A percentile compares a stretch with the other conserved stretches of the same genome.
Conservation (phyloP, 1,140 invertebrate species). For the Amyelois transitella region DNA sequence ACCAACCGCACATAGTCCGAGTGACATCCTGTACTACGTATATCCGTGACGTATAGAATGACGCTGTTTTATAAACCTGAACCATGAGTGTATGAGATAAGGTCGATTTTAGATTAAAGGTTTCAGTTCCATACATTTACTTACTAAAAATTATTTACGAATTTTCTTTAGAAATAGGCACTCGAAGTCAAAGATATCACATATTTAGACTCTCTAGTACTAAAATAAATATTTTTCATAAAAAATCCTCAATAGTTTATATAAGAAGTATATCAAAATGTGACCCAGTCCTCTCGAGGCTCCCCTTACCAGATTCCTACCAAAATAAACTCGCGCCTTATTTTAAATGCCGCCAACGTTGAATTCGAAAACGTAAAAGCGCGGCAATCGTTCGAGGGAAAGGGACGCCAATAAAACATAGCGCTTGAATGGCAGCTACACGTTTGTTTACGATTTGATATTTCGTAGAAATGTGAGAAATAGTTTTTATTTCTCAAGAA, state of each 20-base stretch:
- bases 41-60: constrained; percentile 62
- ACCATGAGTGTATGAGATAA: constrained; percentile 9
- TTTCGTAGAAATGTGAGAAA: constrained; percentile 59
- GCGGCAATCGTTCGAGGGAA: constrained; percentile 65
- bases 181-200: constrained; percentile 23
- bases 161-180: constrained; percentile 33
- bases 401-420: constrained; percentile 72
- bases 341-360: constrained; percentile 71
- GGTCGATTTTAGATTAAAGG: constrained; percentile 15
- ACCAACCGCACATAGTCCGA: constrained; percentile 40
- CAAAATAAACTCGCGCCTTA: constrained; percentile 64
- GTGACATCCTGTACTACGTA: constrained; percentile 60
- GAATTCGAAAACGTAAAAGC: constrained; percentile 64
- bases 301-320: constrained; percentile 54
- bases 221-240: constrained; percentile 34
- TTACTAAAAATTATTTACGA: constrained; percentile 46
- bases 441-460: constrained; percentile 72
- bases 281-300: constrained; percentile 53
- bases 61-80: constrained; percentile 19
- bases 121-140: constrained; percentile 47
- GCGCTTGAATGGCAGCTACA: constrained; percentile 48
- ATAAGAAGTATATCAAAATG: constrained; percentile 69
- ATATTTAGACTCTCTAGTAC: background rate
- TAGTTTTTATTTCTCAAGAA: constrained; percentile 64
- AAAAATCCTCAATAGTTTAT: constrained; percentile 32